phyloP scores from a whole-genome alignment of 2,113 vertebrate species.

The Hucho hucho region DNA sequence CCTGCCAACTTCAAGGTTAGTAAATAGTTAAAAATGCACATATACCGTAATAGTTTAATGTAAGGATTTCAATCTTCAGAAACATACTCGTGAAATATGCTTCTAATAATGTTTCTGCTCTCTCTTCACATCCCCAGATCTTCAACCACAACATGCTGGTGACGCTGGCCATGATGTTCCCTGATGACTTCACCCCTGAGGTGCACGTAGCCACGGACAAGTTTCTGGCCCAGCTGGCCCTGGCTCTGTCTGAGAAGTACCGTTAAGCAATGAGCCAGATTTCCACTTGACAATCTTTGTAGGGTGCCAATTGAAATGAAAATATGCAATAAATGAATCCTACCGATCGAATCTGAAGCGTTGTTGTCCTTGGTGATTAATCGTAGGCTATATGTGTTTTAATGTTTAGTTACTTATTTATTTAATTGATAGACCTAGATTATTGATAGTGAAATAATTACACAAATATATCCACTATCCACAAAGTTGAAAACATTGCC shows the following conservation, averaged over 20 bases:
- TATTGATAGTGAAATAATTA: too few species aligned
- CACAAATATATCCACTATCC: too few species aligned
- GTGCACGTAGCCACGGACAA: conserved; percentile 32
- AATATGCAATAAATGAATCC: neutral
- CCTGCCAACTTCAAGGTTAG: conserved; percentile 77
- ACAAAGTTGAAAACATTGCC: too few species aligned
- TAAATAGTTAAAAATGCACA: neutral
- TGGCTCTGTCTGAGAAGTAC: conserved; percentile 42
- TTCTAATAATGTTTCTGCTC: neutral
- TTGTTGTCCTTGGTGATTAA: too few species aligned
- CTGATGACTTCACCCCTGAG: conserved; percentile 28
- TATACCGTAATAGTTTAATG: neutral
- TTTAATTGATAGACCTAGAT: too few species aligned
- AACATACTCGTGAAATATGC: too few species aligned
- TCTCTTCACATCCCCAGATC: neutral
- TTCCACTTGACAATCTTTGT: too few species aligned
- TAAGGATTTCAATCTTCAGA: neutral
- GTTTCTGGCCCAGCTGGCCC: conserved; percentile 17
- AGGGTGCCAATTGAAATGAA: too few species aligned
- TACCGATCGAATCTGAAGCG: too few species aligned
- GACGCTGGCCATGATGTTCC: conserved; percentile 9
- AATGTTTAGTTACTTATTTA: too few species aligned
- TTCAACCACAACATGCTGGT: neutral
- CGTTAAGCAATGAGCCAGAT: neutral
- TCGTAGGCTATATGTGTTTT: too few species aligned